phyloP scores from a whole-genome alignment of 2,113 vertebrate genomes.

The Hippocampus guttulatus region DNA sequence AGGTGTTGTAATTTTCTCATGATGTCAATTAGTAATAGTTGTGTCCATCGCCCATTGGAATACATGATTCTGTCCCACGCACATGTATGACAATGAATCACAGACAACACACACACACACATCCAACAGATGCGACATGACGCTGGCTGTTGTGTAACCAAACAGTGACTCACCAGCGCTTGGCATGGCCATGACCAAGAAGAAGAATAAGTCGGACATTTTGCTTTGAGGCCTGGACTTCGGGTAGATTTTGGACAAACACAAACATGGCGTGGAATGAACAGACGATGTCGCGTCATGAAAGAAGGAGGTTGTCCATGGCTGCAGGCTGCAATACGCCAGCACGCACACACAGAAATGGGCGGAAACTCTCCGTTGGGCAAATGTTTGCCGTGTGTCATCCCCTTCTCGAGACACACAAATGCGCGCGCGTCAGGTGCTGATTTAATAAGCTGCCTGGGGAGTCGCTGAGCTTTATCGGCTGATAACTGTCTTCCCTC shows the following conservation, averaged over 20 bases:
- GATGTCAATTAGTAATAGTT: background rate
- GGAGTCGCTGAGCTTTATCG: constrained; percentile 59
- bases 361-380: constrained; percentile 6
- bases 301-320: constrained; percentile 29
- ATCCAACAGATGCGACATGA: constrained; percentile 45
- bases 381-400: constrained; percentile 18
- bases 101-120: constrained; percentile 4
- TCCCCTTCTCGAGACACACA: constrained; percentile 18
- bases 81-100: constrained; percentile 32
- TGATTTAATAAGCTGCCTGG: constrained; percentile 71
- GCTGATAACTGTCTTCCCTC: constrained; percentile 63
- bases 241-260: constrained; percentile 26
- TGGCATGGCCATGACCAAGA: constrained; percentile 37
- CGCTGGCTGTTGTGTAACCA: constrained; percentile 59
- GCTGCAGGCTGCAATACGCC: constrained; percentile 31
- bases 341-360: constrained; percentile 7
- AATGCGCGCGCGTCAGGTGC: constrained; percentile 33
- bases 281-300: constrained; percentile 39
- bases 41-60: background rate
- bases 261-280: constrained; percentile 16
- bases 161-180: constrained; percentile 60
- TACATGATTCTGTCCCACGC: constrained; percentile 24
- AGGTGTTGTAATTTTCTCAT: background rate
- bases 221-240: constrained; percentile 38
- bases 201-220: constrained; percentile 37